Evolutionary conservation across 2,888 invertebrate species (phyloP), one percentile per base, ranked within the genome.

Genomic region (Macropis europaea): DNA sequence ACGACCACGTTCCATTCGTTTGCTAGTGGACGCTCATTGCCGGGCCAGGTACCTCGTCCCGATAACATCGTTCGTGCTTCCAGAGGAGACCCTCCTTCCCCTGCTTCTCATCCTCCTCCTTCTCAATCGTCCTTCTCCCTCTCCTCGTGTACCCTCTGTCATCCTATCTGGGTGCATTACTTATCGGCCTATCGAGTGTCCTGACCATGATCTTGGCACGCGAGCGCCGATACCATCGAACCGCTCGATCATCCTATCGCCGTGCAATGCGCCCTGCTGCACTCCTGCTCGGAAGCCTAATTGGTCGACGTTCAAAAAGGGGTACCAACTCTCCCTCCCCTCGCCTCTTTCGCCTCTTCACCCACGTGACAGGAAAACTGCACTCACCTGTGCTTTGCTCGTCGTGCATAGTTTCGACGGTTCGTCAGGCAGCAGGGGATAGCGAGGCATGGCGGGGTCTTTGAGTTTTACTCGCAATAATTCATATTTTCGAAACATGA

Each of bases 231-330:
- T 86, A 86, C 79, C 62, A 87, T 87, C 87, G 77, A 60, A 59
- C 76, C 84, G 75, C 82, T 87, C 86, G 85, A 87, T 87, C 87
- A 87, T 87, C 84, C 85, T 86, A 87, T 87, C 88, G 81, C 86
- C 85, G 85, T 64, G 80, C 79, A 80, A 85, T 85, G 83, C 76
- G 63, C 50, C 62, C 73, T 36, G 63, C 54, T 72, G 74, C 75
- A 74, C 69, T 71, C 48, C 52, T 53, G 71, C 76, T 73, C 74
- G 74, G 76, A 60, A 77, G 69, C 76, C 81, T 83, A 83, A 83
- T 80, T 83, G 80, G 73, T 67, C 70, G 50, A 54, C 45, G 50
- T 54, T 40, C 45, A 5, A 32, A 66, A 66, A 68, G 77, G 63
- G 36, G 42, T 69, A 50, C 24, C 17, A 69, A 42, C 43, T 11